Conservation (phyloP, 2,888 invertebrate genomes). For the Conomelus anceps region DNA sequence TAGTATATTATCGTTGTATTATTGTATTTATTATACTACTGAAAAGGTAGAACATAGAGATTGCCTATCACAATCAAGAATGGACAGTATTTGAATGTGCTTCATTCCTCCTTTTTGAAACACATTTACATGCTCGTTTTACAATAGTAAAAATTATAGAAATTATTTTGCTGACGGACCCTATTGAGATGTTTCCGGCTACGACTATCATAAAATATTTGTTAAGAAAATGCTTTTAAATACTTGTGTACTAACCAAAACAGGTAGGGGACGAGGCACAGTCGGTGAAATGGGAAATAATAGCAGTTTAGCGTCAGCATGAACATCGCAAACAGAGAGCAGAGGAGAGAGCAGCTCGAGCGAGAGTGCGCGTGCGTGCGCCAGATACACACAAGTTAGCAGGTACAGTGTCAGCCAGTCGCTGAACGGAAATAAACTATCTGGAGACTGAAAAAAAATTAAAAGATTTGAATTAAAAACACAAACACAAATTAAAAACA, state of each 20-base stretch:
- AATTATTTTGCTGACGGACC: too few species aligned
- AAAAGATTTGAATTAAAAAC: background rate
- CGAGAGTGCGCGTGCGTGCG: constrained; percentile 6
- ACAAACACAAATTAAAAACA: background rate
- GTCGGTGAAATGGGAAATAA: background rate
- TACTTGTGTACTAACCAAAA: background rate
- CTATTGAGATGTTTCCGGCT: too few species aligned
- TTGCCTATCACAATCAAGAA: too few species aligned
- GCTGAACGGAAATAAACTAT: constrained; percentile 13
- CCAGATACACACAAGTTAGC: constrained; percentile 19
- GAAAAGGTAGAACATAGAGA: too few species aligned
- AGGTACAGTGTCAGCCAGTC: constrained; percentile 22
- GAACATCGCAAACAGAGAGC: background rate
- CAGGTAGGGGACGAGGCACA: background rate
- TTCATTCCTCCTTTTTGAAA: too few species aligned
- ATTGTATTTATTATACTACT: too few species aligned
- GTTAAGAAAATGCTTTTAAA: too few species aligned
- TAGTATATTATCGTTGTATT: too few species aligned
- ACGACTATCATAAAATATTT: too few species aligned
- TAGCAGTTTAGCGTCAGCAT: background rate
- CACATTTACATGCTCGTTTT: too few species aligned
- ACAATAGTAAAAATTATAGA: too few species aligned
- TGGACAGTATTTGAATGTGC: too few species aligned
- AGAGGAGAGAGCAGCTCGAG: constrained; percentile 4
- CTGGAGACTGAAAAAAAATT: background rate